Conservation (phyloP, 1,140 invertebrate species). For the Drosophila sturtevanti region DNA sequence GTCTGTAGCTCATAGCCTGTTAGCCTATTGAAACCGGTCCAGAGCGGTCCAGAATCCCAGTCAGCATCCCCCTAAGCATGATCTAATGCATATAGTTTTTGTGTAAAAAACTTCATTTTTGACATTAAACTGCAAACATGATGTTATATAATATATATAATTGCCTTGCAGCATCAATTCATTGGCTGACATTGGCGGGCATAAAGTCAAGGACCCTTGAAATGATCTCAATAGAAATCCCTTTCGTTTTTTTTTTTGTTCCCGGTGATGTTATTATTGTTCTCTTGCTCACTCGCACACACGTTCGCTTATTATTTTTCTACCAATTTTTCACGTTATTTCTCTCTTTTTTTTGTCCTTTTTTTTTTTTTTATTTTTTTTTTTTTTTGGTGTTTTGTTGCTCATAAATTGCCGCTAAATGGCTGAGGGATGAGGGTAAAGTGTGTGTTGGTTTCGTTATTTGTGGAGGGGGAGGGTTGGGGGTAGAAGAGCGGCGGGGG, state of each 20-base stretch:
- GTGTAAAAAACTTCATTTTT: slow-evolving; percentile 77
- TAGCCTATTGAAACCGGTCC: slow-evolving; percentile 18
- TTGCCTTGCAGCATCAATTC: slow-evolving; percentile 72
- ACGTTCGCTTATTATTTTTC: slow-evolving; percentile 77
- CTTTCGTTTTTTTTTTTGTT: slow-evolving; percentile 34
- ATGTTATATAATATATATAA: slow-evolving; percentile 76
- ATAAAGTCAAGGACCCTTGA: slow-evolving; percentile 79
- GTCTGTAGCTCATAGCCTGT: too few species aligned
- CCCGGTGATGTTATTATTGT: neutral
- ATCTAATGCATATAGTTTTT: slow-evolving; percentile 57
- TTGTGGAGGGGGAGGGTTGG: neutral
- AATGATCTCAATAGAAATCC: slow-evolving; percentile 67
- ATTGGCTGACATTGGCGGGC: slow-evolving; percentile 49
- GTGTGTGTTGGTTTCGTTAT: neutral
- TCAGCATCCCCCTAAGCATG: slow-evolving; percentile 65
- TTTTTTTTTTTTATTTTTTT: slow-evolving; percentile 47
- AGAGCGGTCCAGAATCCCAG: too few species aligned
- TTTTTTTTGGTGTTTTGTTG: slow-evolving; percentile 77
- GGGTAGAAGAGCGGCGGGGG: too few species aligned
- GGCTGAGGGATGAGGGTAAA: slow-evolving; percentile 15
- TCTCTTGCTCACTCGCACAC: slow-evolving; percentile 38
- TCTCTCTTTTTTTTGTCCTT: slow-evolving; percentile 34
- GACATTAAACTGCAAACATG: slow-evolving; percentile 75
- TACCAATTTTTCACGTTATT: slow-evolving; percentile 51
- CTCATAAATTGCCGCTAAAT: slow-evolving; percentile 80